phyloP scores from a whole-genome alignment of 2,797 vertebrate species.

The Enteromius argenteus region DNA sequence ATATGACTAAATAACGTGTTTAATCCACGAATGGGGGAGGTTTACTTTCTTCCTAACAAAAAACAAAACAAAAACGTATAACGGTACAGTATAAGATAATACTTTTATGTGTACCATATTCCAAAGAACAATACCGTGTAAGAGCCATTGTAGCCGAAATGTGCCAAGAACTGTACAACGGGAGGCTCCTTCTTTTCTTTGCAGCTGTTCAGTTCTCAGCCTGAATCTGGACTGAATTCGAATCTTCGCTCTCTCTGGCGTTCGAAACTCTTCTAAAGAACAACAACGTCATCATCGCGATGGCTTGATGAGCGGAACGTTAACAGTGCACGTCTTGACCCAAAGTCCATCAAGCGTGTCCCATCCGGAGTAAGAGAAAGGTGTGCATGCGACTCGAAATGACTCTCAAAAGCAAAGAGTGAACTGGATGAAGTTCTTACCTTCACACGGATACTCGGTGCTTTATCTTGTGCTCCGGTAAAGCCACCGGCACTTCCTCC shows the following conservation, averaged over 20 bases:
- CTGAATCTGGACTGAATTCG: neutral
- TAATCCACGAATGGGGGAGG: neutral
- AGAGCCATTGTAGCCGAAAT: neutral
- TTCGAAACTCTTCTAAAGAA: neutral
- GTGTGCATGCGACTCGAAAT: neutral
- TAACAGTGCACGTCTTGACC: neutral
- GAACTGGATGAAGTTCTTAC: neutral
- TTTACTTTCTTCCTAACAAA: neutral
- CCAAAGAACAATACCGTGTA: neutral
- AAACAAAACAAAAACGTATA: too few species aligned
- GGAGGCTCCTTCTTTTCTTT: neutral
- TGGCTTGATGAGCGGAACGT: neutral
- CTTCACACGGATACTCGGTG: slow-evolving; percentile 7
- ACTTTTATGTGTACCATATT: neutral
- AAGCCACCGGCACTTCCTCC: slow-evolving; percentile 17
- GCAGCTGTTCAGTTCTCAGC: neutral
- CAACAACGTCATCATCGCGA: neutral
- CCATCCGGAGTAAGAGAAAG: neutral
- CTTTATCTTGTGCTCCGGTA: slow-evolving; percentile 10
- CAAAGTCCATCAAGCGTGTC: neutral
- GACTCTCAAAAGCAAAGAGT: neutral
- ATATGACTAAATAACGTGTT: neutral
- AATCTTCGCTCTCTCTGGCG: neutral
- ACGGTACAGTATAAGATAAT: neutral
- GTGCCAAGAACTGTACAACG: neutral